phyloP scores from a whole-genome alignment of 2,888 invertebrate species.

The Enchytraeus crypticus region DNA sequence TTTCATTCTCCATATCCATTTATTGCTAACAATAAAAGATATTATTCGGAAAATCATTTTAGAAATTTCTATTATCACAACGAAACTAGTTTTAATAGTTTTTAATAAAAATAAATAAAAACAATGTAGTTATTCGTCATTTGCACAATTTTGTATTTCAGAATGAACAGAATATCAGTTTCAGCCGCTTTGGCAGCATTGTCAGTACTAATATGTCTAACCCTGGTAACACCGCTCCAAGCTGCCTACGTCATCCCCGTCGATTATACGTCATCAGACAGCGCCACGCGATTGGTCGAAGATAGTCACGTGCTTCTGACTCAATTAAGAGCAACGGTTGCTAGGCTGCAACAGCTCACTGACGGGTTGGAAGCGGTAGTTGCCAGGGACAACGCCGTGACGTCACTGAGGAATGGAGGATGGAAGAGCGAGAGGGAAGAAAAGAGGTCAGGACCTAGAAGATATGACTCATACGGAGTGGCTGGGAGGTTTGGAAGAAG shows the following conservation, averaged over 20 bases:
- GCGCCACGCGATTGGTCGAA: neutral
- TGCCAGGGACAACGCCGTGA: too few species aligned
- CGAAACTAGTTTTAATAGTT: too few species aligned
- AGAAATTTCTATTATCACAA: too few species aligned
- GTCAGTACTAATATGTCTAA: neutral
- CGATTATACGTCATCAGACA: neutral
- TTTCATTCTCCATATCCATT: too few species aligned
- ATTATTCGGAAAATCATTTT: too few species aligned
- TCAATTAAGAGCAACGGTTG: neutral
- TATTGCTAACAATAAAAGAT: too few species aligned
- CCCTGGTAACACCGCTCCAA: neutral
- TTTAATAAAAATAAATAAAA: too few species aligned
- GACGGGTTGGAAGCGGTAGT: neutral
- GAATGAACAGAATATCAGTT: neutral
- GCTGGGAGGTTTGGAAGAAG: constrained; percentile 9
- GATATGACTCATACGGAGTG: constrained; percentile 8
- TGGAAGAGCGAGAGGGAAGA: neutral
- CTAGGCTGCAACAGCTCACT: neutral
- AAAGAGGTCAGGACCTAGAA: neutral
- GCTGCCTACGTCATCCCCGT: neutral
- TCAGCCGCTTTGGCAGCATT: neutral
- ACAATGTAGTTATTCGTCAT: too few species aligned
- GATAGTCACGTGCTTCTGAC: neutral
- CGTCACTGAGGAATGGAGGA: too few species aligned
- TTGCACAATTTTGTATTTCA: neutral